These are phyloP conservation scores for Tetragonula carbonaria DNA, from an alignment of 2,888 invertebrate species.

Conservation along the genomic window DNA sequence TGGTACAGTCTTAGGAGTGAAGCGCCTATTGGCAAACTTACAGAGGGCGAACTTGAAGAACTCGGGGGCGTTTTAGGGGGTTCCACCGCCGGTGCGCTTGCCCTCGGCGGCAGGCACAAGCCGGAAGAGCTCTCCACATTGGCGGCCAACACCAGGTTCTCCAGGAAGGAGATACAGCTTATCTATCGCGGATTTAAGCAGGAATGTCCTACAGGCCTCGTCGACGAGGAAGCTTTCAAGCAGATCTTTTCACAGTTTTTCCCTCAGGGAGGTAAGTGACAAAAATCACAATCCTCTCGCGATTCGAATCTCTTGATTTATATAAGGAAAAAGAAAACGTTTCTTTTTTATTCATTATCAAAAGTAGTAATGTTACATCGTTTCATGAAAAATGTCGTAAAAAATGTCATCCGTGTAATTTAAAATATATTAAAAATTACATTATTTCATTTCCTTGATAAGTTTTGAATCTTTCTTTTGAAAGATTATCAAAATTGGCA, in stretches of 20 bases:
- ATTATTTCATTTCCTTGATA: neutral
- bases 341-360: neutral
- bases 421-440: neutral
- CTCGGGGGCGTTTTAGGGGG: conserved; percentile 84
- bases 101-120: conserved; percentile 88
- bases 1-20: conserved; percentile 77
- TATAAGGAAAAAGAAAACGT: neutral
- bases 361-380: neutral
- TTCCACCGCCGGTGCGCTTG: conserved; percentile 82
- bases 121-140: conserved; percentile 92
- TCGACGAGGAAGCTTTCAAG: conserved; percentile 95
- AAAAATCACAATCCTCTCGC: neutral
- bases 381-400: neutral
- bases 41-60: conserved; percentile 91
- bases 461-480: neutral
- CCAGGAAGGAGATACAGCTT: conserved; percentile 93
- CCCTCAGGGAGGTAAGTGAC: conserved; percentile 91
- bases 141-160: conserved; percentile 91
- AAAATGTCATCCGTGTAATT: neutral
- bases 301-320: neutral
- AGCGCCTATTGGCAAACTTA: conserved; percentile 78
- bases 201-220: conserved; percentile 94
- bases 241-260: conserved; percentile 95
- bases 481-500: neutral
- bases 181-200: conserved; percentile 97